Evolutionary conservation across 30 jellyfish, hydroid and myxozoan genomes (phyloP), one percentile per base, ranked within the genome.

Genomic region (Sanderia malayensis): DNA sequence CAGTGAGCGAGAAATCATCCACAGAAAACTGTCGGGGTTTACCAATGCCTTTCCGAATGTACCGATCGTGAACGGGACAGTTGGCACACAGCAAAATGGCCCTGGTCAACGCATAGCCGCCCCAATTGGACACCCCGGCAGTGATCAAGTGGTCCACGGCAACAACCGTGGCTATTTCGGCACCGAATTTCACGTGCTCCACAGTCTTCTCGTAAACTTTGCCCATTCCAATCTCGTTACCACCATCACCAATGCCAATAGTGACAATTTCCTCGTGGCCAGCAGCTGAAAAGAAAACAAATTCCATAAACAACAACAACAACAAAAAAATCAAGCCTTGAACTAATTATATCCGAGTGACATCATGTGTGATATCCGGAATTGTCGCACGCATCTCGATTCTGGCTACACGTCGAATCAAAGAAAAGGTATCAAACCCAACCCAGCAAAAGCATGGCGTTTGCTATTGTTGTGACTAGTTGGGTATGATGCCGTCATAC

Each of bases 221-320:
- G 1, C 95, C 95, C 97, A 89, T 89, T 19, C 97, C 97, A 31
- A 89, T 61, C 45, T 89, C 97, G 71, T 89, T 89, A 4, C 97
- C 97, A 24, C 97, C 97, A 77, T 89, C 97, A 31, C 97, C 97
- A 13, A 89, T 89, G n/a, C 97, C 97, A 32, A 89, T 75, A 0
- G 97, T 89, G 31, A 67, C 85, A 10, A 89, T 76, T 10, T 82
- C 87, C 15, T 67, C 67, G 33, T 64, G 77, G 9, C 71, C 61
- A 31, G 44, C 71, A 26, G 87, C 94, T 82, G 45, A 8, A 44
- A 81, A 18, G 28, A 21, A 28, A 80, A 15, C 8, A 6, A 41
- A 41, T 41, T 41, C 15, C 15, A 6, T 41, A 8, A 41, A 41
- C 8, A 6, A 8, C 15, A 41, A 41, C 15, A 6, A 41, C 11